These are phyloP conservation scores for Muraenolepis orangiensis DNA, from an alignment of 2,797 vertebrate species.

Conservation along the genomic window DNA sequence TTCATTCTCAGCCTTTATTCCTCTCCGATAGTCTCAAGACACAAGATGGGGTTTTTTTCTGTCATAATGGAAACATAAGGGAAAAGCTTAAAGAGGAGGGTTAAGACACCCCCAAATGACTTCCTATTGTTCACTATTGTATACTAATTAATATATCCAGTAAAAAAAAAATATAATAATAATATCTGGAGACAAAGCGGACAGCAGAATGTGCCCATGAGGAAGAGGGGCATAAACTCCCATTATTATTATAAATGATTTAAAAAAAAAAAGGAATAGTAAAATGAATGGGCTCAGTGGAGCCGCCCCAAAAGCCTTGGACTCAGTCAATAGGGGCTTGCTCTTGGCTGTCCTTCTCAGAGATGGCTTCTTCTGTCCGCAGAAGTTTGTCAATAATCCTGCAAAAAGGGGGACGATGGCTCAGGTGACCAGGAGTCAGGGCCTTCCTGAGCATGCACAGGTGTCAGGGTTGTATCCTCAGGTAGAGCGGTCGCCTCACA, in stretches of 20 bases:
- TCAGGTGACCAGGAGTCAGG: too few relatives aligned
- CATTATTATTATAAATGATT: background rate
- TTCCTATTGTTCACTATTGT: slow-evolving; percentile 27
- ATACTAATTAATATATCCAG: slow-evolving; percentile 34
- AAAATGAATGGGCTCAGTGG: too few relatives aligned
- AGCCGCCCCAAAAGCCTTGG: too few relatives aligned
- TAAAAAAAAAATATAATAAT: background rate
- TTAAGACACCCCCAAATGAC: slow-evolving; percentile 27
- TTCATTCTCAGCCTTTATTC: slow-evolving; percentile 49
- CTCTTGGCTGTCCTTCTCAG: too few relatives aligned
- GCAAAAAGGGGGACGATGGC: too few relatives aligned
- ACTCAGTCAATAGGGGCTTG: too few relatives aligned
- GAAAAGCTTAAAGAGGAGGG: slow-evolving; percentile 37
- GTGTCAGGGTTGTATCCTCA: too few relatives aligned
- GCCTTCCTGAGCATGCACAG: too few relatives aligned
- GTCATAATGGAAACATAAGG: slow-evolving; percentile 29
- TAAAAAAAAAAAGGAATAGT: background rate
- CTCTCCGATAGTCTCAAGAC: slow-evolving; percentile 38
- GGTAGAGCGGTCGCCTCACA: too few relatives aligned
- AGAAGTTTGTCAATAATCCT: too few relatives aligned
- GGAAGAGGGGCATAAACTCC: background rate
- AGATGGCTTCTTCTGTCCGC: too few relatives aligned
- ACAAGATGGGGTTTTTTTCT: slow-evolving; percentile 31
- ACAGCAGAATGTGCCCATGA: background rate
- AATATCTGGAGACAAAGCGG: background rate